phyloP scores from a whole-genome alignment of 2,113 vertebrate genomes.

The Vanacampus margaritifer region DNA sequence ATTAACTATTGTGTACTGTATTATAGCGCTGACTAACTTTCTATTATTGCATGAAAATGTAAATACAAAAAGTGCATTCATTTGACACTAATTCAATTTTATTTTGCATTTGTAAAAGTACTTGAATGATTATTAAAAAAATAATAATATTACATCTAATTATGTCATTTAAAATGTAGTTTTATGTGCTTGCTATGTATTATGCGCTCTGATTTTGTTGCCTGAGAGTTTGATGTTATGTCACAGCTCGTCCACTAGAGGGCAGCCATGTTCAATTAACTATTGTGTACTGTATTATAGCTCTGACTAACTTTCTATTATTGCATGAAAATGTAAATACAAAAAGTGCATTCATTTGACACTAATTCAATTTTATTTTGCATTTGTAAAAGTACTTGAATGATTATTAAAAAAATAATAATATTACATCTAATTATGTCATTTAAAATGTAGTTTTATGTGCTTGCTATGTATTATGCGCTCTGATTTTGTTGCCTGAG shows the following conservation, averaged over 20 bases:
- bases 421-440: background rate
- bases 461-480: background rate
- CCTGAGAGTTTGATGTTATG: background rate
- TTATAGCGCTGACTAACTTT: background rate
- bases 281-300: background rate
- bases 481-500: background rate
- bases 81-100: background rate
- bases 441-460: background rate
- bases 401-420: background rate
- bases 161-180: background rate
- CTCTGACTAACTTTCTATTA: background rate
- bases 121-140: background rate
- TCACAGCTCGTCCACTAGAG: constrained; percentile 36
- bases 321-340: background rate
- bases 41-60: background rate
- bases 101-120: background rate
- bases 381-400: background rate
- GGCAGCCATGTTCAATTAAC: constrained; percentile 31
- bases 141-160: background rate
- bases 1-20: background rate
- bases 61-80: background rate
- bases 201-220: background rate
- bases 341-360: background rate
- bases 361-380: background rate
- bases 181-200: background rate